Evolutionary conservation across 1,140 invertebrate genomes (phyloP).

Genomic region (Latrodectus geometricus): DNA sequence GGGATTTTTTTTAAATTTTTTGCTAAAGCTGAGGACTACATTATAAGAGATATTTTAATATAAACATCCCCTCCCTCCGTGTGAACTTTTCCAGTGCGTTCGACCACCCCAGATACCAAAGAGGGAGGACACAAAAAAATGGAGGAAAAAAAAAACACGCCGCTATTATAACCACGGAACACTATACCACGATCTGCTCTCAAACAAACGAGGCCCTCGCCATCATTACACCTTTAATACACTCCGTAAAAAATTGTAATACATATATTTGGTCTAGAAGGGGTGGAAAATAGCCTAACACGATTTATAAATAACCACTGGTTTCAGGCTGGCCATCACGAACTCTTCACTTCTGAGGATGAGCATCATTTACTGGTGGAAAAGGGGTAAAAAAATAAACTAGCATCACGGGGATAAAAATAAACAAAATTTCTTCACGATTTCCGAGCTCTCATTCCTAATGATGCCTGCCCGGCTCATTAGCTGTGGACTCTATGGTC

Average conservation of each 20-base stretch:
- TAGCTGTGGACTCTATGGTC: conserved; percentile 43
- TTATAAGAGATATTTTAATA: too few species aligned
- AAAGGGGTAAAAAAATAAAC: conserved; percentile 19
- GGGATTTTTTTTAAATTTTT: too few species aligned
- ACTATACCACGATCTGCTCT: not conserved
- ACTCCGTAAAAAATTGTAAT: not conserved
- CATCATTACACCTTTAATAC: not conserved
- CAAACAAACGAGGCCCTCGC: not conserved
- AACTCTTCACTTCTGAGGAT: conserved; percentile 13
- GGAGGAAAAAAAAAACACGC: too few species aligned
- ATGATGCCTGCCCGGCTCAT: conserved; percentile 41
- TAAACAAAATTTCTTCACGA: conserved; percentile 60
- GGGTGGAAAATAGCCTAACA: conserved; percentile 10
- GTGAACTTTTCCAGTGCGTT: too few species aligned
- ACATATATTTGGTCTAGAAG: not conserved
- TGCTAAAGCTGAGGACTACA: too few species aligned
- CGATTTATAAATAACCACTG: conserved; percentile 55
- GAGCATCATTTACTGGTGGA: conserved; percentile 42
- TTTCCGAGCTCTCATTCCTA: conserved; percentile 23
- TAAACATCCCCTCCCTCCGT: too few species aligned
- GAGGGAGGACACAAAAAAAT: too few species aligned
- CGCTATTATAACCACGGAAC: too few species aligned
- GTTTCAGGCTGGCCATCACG: conserved; percentile 47
- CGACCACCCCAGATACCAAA: too few species aligned
- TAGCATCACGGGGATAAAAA: conserved; percentile 42